Evolutionary conservation across 2,888 invertebrate genomes (phyloP).

Genomic region (Eudasyphora cyanicolor): DNA sequence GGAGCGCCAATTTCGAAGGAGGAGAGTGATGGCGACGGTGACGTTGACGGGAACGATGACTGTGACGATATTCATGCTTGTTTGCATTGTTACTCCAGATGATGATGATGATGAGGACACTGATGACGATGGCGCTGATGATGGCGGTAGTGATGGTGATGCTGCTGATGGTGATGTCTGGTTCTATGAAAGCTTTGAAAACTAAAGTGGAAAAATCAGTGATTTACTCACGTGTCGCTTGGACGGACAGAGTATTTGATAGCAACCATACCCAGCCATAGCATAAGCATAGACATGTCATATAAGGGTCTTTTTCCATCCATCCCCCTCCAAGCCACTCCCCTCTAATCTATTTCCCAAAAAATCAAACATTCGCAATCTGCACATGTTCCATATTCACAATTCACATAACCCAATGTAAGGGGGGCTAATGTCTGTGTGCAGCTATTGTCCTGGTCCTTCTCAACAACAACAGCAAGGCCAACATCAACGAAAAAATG

Average conservation of each 20-base stretch:
- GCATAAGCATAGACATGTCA: conserved; percentile 2
- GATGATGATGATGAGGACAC: conserved; percentile 22
- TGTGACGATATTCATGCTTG: conserved; percentile 19
- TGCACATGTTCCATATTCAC: too few species aligned
- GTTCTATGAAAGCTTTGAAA: conserved; percentile 11
- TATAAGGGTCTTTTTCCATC: too few species aligned
- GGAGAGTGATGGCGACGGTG: not conserved
- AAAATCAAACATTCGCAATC: conserved; percentile 30
- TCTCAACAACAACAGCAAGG: conserved; percentile 1
- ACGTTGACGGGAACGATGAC: conserved; percentile 6
- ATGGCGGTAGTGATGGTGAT: not conserved
- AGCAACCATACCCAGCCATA: conserved; percentile 27
- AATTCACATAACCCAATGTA: too few species aligned
- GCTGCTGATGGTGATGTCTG: conserved; percentile 6
- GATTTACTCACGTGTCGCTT: conserved; percentile 45
- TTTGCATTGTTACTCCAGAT: conserved; percentile 32
- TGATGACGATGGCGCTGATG: not conserved
- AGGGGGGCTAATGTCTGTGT: conserved; percentile 1
- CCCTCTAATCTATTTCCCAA: not conserved
- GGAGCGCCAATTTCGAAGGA: not conserved
- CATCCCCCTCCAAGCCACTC: not conserved
- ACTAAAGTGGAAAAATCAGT: conserved; percentile 39
- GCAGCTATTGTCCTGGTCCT: conserved; percentile 44
- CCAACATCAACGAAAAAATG: not conserved
- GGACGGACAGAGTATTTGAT: conserved; percentile 30